Percentiles rank a stretch among this genome's conserved stretches.
Conservation (phyloP, 2,888 invertebrate species). For the Drosophila anomelani region DNA sequence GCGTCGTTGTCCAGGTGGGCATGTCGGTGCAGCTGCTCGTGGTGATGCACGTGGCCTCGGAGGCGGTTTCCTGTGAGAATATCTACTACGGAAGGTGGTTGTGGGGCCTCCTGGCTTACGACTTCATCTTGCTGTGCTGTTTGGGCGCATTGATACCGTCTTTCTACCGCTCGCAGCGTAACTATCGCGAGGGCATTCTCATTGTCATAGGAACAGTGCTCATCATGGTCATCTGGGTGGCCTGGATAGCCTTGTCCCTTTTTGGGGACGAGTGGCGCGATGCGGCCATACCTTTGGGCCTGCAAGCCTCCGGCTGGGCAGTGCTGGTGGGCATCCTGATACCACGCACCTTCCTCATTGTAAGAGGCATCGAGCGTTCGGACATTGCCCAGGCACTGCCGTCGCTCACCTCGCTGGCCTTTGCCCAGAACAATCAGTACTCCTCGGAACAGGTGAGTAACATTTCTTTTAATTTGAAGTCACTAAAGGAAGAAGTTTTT, state of each 20-base stretch:
- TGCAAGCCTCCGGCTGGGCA: conserved; percentile 87
- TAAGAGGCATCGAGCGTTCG: conserved; percentile 87
- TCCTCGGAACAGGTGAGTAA: conserved; percentile 84
- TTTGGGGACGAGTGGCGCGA: conserved; percentile 86
- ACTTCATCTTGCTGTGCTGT: conserved; percentile 87
- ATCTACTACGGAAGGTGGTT: conserved; percentile 85
- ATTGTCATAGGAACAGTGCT: conserved; percentile 86
- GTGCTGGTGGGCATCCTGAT: conserved; percentile 88
- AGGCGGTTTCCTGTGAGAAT: conserved; percentile 85
- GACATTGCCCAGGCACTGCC: conserved; percentile 86
- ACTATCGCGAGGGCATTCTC: conserved; percentile 88
- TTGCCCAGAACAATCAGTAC: conserved; percentile 85
- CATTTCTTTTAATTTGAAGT: not conserved
- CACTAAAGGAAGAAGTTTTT: not conserved
- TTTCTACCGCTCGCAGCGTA: conserved; percentile 88
- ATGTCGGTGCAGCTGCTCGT: conserved; percentile 85
- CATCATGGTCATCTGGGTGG: conserved; percentile 87
- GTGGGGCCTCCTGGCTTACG: conserved; percentile 87
- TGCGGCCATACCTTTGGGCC: conserved; percentile 87
- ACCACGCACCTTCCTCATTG: conserved; percentile 89
- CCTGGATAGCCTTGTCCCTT: conserved; percentile 87
- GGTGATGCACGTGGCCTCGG: conserved; percentile 85
- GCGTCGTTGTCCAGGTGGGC: conserved; percentile 87
- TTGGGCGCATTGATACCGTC: conserved; percentile 87
- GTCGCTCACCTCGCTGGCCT: conserved; percentile 84